Conservation (phyloP, 30 jellyfish, hydroid and myxozoan genomes). For the Nemopilema nomurai region DNA sequence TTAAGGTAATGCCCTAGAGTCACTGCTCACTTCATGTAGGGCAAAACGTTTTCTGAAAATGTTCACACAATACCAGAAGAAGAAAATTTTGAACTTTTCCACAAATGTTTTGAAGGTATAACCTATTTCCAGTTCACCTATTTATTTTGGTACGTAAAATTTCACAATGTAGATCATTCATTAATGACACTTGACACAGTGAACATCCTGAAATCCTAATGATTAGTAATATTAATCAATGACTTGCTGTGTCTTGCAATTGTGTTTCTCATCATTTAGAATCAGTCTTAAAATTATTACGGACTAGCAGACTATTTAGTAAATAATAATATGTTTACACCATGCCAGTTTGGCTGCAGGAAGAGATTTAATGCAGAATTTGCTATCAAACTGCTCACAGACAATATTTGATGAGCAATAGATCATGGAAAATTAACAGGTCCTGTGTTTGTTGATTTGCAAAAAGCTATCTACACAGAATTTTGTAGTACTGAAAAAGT, state of each 20-base stretch:
- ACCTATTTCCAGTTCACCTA: too few relatives aligned
- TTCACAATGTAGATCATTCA: background rate
- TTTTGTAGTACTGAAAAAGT: conserved; percentile 19
- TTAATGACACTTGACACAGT: too few relatives aligned
- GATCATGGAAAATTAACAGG: conserved; percentile 46
- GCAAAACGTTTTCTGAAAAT: background rate
- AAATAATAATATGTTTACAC: conserved; percentile 13
- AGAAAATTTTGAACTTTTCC: background rate
- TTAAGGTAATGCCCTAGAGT: conserved; percentile 12
- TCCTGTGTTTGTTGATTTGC: conserved; percentile 50
- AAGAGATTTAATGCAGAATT: conserved; percentile 31
- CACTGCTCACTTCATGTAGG: conserved; percentile 16
- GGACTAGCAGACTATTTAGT: conserved; percentile 42
- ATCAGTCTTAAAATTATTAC: too few relatives aligned
- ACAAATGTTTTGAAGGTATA: background rate
- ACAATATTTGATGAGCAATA: conserved; percentile 24
- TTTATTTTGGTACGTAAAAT: background rate
- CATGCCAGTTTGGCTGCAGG: conserved; percentile 46
- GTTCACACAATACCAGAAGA: background rate
- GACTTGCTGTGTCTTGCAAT: too few relatives aligned
- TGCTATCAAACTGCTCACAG: conserved; percentile 34
- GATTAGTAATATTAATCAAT: too few relatives aligned
- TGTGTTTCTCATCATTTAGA: too few relatives aligned
- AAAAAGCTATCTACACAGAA: conserved; percentile 48
- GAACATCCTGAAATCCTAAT: too few relatives aligned